phyloP scores from a whole-genome alignment of 2,888 invertebrate genomes.

The Habroteleia sp. region DNA sequence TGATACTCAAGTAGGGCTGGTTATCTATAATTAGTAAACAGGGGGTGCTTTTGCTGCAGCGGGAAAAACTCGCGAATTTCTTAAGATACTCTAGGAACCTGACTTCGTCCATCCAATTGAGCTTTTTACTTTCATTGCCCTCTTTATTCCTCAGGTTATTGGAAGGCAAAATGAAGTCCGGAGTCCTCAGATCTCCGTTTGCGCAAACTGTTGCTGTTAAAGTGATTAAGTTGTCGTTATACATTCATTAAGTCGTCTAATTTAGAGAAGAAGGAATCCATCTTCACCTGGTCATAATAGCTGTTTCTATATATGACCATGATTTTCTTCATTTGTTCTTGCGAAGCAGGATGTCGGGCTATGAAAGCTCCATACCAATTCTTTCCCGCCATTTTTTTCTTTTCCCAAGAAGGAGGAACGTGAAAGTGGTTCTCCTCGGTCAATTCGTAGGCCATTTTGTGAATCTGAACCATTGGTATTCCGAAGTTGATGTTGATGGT shows the following conservation, averaged over 20 bases:
- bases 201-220: conserved; percentile 62
- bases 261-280: conserved; percentile 21
- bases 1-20: conserved; percentile 25
- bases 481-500: conserved; percentile 28
- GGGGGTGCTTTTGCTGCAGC: conserved; percentile 61
- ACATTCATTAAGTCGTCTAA: conserved; percentile 7
- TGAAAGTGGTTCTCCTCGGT: neutral
- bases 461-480: conserved; percentile 16
- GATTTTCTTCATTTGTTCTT: conserved; percentile 1
- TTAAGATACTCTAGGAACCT: conserved; percentile 70
- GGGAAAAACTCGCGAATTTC: conserved; percentile 70
- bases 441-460: conserved; percentile 26
- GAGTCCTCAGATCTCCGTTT: conserved; percentile 10
- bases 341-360: conserved; percentile 20
- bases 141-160: neutral
- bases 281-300: conserved; percentile 19
- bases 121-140: neutral
- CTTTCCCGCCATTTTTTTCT: conserved; percentile 15
- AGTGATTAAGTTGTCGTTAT: conserved; percentile 12
- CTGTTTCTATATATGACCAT: conserved; percentile 1
- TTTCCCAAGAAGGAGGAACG: conserved; percentile 20
- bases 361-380: conserved; percentile 33
- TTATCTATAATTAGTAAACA: conserved; percentile 38
- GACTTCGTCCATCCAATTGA: conserved; percentile 72
- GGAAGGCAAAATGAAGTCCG: conserved; percentile 18